Percentiles rank a stretch among this genome's conserved stretches.
Conservation (phyloP, 2,113 vertebrate genomes). For the Sapajus apella region DNA sequence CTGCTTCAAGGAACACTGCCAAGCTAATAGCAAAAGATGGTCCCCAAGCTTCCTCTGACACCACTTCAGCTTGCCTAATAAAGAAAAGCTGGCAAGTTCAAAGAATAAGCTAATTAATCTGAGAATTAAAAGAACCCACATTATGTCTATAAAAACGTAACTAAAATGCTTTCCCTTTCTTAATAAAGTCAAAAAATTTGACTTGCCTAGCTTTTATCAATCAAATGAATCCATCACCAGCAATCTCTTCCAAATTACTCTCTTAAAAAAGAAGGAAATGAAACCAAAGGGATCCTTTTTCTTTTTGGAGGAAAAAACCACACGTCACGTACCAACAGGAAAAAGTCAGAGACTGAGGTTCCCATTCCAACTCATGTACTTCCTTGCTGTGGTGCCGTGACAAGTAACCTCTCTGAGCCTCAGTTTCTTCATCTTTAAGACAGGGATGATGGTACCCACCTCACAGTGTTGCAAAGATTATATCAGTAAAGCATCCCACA, state of each 20-base stretch:
- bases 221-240: neutral
- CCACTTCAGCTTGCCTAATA: constrained; percentile 66
- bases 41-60: constrained; percentile 70
- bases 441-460: neutral
- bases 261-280: constrained; percentile 38
- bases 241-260: constrained; percentile 34
- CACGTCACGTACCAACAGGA: neutral
- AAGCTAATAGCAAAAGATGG: constrained; percentile 71
- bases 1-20: constrained; percentile 68
- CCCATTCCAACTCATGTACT: neutral
- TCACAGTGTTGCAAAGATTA: neutral
- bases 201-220: neutral
- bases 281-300: neutral
- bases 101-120: constrained; percentile 76
- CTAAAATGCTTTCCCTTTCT: constrained; percentile 33
- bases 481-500: neutral
- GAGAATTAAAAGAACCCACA: constrained; percentile 66
- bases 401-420: neutral
- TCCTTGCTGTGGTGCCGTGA: neutral
- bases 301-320: neutral
- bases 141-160: constrained; percentile 61
- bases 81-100: constrained; percentile 68
- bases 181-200: constrained; percentile 22
- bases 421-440: neutral
- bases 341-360: neutral